These are phyloP conservation scores for Alectoris magna DNA, from an alignment of 2,797 vertebrate species.

Conservation along the genomic window DNA sequence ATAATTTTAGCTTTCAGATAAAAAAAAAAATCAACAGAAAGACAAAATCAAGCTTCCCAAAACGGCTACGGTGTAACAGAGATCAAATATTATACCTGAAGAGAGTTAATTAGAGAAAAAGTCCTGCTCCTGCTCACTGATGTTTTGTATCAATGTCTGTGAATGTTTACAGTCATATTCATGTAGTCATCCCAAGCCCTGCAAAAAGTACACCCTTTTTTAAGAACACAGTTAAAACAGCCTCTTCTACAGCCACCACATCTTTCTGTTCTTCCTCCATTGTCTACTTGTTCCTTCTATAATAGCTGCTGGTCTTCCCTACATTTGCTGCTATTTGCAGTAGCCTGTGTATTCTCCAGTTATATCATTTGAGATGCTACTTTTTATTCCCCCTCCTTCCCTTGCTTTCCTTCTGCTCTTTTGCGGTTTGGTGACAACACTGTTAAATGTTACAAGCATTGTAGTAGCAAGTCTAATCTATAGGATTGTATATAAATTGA, in stretches of 20 bases:
- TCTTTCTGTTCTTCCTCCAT: background rate
- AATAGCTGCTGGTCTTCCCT: background rate
- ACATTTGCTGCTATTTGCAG: background rate
- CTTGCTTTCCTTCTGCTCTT: background rate
- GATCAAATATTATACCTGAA: background rate
- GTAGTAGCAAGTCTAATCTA: background rate
- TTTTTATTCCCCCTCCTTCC: background rate
- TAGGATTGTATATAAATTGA: background rate
- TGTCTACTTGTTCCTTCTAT: background rate
- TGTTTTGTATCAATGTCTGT: background rate
- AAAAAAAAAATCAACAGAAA: background rate
- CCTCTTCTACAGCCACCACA: background rate
- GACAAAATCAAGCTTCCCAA: background rate
- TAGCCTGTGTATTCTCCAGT: background rate
- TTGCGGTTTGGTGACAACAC: background rate
- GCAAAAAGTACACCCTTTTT: background rate
- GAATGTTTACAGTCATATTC: background rate
- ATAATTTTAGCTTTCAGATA: background rate
- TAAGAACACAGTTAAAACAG: background rate
- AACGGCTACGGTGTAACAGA: background rate
- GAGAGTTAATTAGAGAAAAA: background rate
- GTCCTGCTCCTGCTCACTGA: background rate
- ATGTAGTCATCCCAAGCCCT: background rate
- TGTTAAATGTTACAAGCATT: background rate
- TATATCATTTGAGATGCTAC: background rate